Percentiles rank a stretch among this genome's conserved stretches.
These are phyloP conservation scores for Drosophila planitibia DNA, from an alignment of 2,888 invertebrate genomes.

Conservation along the genomic window DNA sequence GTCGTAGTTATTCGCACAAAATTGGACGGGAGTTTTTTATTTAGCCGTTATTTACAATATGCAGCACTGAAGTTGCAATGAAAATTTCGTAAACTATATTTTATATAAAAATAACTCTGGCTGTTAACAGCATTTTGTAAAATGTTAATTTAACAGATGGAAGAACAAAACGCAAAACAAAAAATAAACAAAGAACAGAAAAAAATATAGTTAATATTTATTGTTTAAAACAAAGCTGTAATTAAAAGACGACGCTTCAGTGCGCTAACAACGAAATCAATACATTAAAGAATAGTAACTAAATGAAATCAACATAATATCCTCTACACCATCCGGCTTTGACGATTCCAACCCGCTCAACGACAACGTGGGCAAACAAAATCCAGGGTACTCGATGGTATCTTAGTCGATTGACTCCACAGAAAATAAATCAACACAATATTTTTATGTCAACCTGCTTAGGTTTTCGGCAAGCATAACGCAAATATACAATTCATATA, in stretches of 20 bases:
- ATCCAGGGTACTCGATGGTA: slow-evolving; percentile 12
- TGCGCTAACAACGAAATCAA: not conserved
- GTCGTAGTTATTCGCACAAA: not conserved
- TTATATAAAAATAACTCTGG: too few species aligned
- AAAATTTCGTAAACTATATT: not conserved
- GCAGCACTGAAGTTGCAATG: not conserved
- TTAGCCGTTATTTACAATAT: not conserved
- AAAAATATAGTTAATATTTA: slow-evolving; percentile 9
- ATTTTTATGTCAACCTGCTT: slow-evolving; percentile 42
- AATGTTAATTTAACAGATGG: slow-evolving; percentile 29
- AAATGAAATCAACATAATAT: slow-evolving; percentile 6
- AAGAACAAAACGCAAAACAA: slow-evolving; percentile 11
- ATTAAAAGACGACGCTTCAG: not conserved
- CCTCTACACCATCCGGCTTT: not conserved
- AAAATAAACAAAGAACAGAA: slow-evolving; percentile 27
- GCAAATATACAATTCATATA: slow-evolving; percentile 44
- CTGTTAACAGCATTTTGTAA: slow-evolving; percentile 24
- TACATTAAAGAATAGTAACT: not conserved
- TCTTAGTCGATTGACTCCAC: slow-evolving; percentile 5
- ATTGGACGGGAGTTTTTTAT: not conserved
- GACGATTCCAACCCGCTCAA: not conserved
- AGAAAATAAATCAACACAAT: slow-evolving; percentile 16
- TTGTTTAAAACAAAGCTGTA: not conserved
- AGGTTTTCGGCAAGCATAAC: slow-evolving; percentile 49
- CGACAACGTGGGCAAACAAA: slow-evolving; percentile 25